Evolutionary conservation across 2,113 vertebrate genomes (phyloP), one percentile per base, ranked within the genome.

Genomic region (Sialia sialis): DNA sequence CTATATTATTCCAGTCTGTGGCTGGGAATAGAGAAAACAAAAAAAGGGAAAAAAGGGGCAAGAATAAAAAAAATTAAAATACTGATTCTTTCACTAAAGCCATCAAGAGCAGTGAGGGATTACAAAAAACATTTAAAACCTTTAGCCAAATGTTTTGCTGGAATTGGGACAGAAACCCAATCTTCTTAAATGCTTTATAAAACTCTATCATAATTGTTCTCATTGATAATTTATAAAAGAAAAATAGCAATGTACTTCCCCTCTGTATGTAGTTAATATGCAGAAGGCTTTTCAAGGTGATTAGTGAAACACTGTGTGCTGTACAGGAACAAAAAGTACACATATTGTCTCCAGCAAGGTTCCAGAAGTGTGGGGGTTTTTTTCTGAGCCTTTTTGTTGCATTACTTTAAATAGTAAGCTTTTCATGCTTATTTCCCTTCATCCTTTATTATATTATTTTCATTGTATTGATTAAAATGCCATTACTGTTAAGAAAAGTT

Each of bases 381-480:
- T 22, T 81, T 29, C 46, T 70, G 51, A 80, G 64, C 29, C 41
- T 95, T 87, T 79, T 84, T 69, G 22, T 83, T 80, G 29, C 66
- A 6, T 72, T 67, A 21, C 70, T 87, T 94, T 77, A 80, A 90
- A 63, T n/a, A 68, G 62, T 64, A 85, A 87, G 86, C 59, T 44
- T 36, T 73, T 87, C 63, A 74, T 56, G 59, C 72, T 56, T 63
- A 63, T 89, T 93, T 84, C 39, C 49, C 32, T 88, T 83, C 22
- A 44, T 84, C 34, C 51, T 73, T 82, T 78, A 36, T 91, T 82
- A 56, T 81, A 54, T 88, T 74, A 54, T 90, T 96, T 87, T 83
- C 43, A 55, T 51, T 77, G 32, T 63, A 62, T 80, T 68, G 81
- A 93, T 95, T 91, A 80, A 85, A 95, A 89, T 85, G 67, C 69